These are phyloP conservation scores for Brotula barbata DNA, from an alignment of 2,797 vertebrate genomes.

Conservation along the genomic window DNA sequence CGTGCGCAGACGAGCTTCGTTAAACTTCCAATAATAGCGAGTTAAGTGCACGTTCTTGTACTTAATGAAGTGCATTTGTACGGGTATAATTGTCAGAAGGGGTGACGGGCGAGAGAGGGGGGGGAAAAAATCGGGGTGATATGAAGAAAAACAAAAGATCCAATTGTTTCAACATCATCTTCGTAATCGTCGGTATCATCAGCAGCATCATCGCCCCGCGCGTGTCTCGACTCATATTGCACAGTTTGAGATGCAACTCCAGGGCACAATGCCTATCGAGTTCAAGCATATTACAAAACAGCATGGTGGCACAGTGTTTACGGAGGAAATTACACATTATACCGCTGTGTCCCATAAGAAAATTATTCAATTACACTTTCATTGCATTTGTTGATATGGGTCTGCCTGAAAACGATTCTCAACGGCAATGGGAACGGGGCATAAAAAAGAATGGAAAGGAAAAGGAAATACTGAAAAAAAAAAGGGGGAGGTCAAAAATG, in stretches of 20 bases:
- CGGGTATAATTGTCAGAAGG: constrained; percentile 62
- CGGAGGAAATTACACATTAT: constrained; percentile 71
- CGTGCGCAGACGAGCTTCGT: constrained; percentile 48
- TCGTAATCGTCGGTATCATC: too few relatives aligned
- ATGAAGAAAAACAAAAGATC: constrained; percentile 46
- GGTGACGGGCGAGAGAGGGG: constrained; percentile 28
- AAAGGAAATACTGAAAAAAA: neutral
- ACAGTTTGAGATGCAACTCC: constrained; percentile 57
- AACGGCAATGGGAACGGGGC: constrained; percentile 34
- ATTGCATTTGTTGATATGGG: constrained; percentile 64
- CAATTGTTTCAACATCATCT: constrained; percentile 55
- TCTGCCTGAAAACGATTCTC: constrained; percentile 55
- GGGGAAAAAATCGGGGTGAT: constrained; percentile 37
- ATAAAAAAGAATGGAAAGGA: constrained; percentile 36
- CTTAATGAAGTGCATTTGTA: constrained; percentile 75
- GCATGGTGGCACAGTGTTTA: constrained; percentile 63
- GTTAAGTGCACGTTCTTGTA: constrained; percentile 63
- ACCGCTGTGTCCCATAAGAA: constrained; percentile 71
- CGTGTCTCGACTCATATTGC: constrained; percentile 52
- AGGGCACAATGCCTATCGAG: constrained; percentile 54
- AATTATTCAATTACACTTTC: constrained; percentile 77
- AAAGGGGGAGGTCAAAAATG: constrained; percentile 41
- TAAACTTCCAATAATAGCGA: constrained; percentile 63
- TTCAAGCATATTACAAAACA: constrained; percentile 67
- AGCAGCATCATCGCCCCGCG: constrained; percentile 37